phyloP scores from a whole-genome alignment of 2,113 vertebrate genomes.

The Riparia riparia region DNA sequence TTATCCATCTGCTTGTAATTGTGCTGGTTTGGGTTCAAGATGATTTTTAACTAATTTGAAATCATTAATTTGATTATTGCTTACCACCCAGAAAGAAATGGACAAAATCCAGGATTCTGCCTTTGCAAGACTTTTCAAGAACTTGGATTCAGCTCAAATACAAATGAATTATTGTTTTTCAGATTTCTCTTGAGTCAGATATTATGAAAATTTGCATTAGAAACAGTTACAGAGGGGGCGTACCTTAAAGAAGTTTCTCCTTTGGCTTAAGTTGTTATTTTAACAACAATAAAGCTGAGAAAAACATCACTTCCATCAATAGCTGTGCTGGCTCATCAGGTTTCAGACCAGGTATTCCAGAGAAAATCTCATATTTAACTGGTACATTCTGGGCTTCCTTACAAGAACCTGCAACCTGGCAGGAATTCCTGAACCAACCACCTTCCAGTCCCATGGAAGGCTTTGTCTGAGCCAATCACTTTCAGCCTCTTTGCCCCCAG shows the following conservation, averaged over 20 bases:
- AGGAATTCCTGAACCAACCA: neutral
- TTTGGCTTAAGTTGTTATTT: neutral
- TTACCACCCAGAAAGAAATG: slow-evolving; percentile 4
- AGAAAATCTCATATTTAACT: neutral
- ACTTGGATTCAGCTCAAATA: neutral
- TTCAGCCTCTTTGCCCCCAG: neutral
- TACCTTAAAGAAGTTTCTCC: neutral
- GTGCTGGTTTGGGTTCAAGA: neutral
- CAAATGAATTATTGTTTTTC: neutral
- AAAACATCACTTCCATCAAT: neutral
- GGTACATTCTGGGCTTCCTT: neutral
- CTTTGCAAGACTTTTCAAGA: slow-evolving; percentile 7
- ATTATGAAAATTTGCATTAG: neutral
- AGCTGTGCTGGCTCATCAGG: neutral
- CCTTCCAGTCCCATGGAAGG: neutral
- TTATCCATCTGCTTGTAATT: slow-evolving; percentile 25
- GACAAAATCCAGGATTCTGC: neutral
- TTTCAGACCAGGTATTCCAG: neutral
- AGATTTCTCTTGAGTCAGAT: neutral
- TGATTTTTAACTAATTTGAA: slow-evolving; percentile 32
- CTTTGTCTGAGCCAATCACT: neutral
- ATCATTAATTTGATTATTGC: slow-evolving; percentile 16
- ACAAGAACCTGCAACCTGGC: neutral
- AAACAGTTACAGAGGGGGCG: neutral
- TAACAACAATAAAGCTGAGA: neutral